A percentile compares a stretch with the other conserved stretches of the same genome.
phyloP scores from a whole-genome alignment of 1,140 invertebrate genomes.

The Drosophila tsacasi region DNA sequence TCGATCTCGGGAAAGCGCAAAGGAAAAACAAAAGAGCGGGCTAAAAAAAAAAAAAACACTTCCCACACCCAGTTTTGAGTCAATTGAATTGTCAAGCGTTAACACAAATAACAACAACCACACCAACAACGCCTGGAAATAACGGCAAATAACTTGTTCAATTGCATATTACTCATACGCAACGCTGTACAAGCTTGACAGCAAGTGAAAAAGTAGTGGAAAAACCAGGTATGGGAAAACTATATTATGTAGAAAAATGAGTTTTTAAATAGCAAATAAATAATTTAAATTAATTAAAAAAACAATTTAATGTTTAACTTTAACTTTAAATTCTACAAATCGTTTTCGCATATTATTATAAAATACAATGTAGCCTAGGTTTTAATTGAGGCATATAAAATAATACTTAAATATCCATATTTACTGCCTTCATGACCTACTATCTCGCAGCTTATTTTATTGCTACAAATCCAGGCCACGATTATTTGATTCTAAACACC shows the following conservation, averaged over 20 bases:
- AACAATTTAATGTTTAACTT: background rate
- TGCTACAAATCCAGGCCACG: background rate
- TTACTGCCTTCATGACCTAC: background rate
- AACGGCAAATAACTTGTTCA: conserved; percentile 28
- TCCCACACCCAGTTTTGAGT: conserved; percentile 40
- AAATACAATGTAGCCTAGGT: background rate
- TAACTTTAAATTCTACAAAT: background rate
- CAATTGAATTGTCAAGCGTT: conserved; percentile 47
- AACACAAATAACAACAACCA: conserved; percentile 26
- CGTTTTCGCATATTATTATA: background rate
- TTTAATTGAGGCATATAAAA: background rate
- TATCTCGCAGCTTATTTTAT: background rate
- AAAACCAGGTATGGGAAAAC: conserved; percentile 8
- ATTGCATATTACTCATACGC: conserved; percentile 65
- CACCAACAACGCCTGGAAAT: conserved; percentile 10
- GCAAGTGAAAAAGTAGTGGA: background rate
- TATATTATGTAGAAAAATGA: background rate
- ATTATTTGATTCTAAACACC: background rate
- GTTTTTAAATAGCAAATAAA: background rate
- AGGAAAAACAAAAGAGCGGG: conserved; percentile 10
- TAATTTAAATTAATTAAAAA: no score
- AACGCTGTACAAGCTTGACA: conserved; percentile 23
- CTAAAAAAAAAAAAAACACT: conserved; percentile 16
- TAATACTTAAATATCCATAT: background rate
- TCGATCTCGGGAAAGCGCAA: conserved; percentile 13